Evolutionary conservation across 64 coral and sea anemone species (phyloP), one percentile per base, ranked within the genome.

Genomic region (Dendronephthya gigantea): DNA sequence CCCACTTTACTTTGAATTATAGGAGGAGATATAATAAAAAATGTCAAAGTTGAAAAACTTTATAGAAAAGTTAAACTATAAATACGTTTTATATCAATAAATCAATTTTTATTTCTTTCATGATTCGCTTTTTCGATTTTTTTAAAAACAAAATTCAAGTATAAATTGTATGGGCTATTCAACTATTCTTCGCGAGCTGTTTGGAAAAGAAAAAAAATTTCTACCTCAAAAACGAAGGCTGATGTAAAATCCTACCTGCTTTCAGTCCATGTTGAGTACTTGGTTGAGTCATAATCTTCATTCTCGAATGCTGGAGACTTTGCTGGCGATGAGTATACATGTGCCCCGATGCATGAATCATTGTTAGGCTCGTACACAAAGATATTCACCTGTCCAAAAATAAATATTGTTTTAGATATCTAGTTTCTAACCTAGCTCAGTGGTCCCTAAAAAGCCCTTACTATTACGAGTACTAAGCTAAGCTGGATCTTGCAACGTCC

Each of bases 261-360:
- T 85, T 93, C 92, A 47, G 92, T 88, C 92, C 92, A 93, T 15
- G 92, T 93, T 2, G 92, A 93, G 37, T 93, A 93, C 50, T 90
- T 58, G 29, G 82, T 85, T 22, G 92, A 90, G 68, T 90, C 86
- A 4, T 90, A 93, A 2, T 90, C 30, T 33, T 93, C 4, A n/a
- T 81, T 27, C n/a, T 82, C 7, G 40, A 93, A 93, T 10, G 92
- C 92, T 9, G 92, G 92, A 1, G 92, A 93, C 6, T 49, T 27
- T 2, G 92, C 92, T 0, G 65, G 36, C 39, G 92, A 93, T 13
- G 30, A 28, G 16, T 66, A 93, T 16, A 93, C 92, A 10, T 85
- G 56, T 59, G 84, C 84, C 40, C 38, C 87, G 0, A 88, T 88
- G 74, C 88, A 90, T 17, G 87, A 68, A 14, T 68, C 88, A 29